These are phyloP conservation scores for Nephila pilipes DNA, from an alignment of 1,140 invertebrate species.

Conservation along the genomic window DNA sequence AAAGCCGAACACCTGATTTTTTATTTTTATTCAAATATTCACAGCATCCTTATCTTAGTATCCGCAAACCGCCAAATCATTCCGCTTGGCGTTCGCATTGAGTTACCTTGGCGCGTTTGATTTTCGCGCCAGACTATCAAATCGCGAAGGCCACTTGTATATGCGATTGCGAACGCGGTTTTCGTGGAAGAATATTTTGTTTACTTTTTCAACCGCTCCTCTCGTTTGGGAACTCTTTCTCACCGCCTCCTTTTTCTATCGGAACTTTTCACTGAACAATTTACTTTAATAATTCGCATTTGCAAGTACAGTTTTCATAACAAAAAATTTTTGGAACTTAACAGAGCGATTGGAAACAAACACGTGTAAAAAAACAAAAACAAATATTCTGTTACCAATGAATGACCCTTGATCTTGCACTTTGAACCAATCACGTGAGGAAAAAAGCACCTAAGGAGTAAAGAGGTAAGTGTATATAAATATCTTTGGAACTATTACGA, in stretches of 20 bases:
- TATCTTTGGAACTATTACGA: neutral
- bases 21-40: neutral
- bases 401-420: slow-evolving; percentile 20
- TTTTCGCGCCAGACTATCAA: slow-evolving; percentile 39
- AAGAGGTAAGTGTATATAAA: neutral
- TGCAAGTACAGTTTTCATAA: neutral
- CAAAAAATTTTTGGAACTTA: neutral
- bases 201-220: slow-evolving; percentile 27
- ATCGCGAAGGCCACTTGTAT: slow-evolving; percentile 37
- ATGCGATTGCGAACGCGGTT: slow-evolving; percentile 23
- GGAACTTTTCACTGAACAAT: neutral
- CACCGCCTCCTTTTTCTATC: neutral
- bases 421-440: neutral
- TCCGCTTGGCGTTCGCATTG: neutral
- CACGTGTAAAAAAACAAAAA: neutral
- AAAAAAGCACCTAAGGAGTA: neutral
- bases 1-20: neutral
- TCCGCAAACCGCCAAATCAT: neutral
- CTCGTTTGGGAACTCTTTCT: neutral
- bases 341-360: neutral
- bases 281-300: neutral
- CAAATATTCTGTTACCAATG: slow-evolving; percentile 9
- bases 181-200: slow-evolving; percentile 45
- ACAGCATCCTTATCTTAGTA: neutral
- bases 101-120: slow-evolving; percentile 16